phyloP scores from a whole-genome alignment of 2,797 vertebrate genomes.

The Hozukius guyotensis region DNA sequence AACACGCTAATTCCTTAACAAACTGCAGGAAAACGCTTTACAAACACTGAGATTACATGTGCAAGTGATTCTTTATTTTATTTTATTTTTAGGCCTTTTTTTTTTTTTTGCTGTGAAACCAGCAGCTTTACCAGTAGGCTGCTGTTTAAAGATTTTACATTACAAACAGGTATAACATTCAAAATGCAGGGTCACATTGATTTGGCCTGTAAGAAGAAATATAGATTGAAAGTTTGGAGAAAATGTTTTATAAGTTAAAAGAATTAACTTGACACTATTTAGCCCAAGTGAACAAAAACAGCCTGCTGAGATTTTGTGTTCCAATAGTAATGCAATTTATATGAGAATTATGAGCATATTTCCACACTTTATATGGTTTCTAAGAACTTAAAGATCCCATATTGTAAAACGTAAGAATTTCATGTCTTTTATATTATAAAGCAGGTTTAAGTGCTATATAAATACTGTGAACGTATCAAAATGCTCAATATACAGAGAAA shows the following conservation, averaged over 20 bases:
- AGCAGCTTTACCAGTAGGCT: slow-evolving; percentile 40
- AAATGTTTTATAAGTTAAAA: slow-evolving; percentile 44
- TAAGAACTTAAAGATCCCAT: background rate
- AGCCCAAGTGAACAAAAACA: background rate
- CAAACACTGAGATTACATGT: slow-evolving; percentile 67
- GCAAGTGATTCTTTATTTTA: slow-evolving; percentile 20
- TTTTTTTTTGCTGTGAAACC: slow-evolving; percentile 37
- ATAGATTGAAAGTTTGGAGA: slow-evolving; percentile 38
- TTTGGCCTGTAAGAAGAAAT: slow-evolving; percentile 42
- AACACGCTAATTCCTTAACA: slow-evolving; percentile 81
- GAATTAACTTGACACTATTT: background rate
- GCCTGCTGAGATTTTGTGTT: background rate
- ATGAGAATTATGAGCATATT: background rate
- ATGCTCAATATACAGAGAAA: too few species aligned
- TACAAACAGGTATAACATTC: slow-evolving; percentile 58
- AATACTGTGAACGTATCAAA: too few species aligned
- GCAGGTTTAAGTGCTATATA: too few species aligned
- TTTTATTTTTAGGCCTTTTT: slow-evolving; percentile 20
- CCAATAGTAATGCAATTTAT: background rate
- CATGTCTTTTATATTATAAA: too few species aligned
- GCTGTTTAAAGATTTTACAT: slow-evolving; percentile 64
- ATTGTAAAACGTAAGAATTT: too few species aligned
- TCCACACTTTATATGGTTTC: background rate
- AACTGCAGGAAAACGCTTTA: slow-evolving; percentile 76
- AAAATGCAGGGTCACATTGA: slow-evolving; percentile 60